Evolutionary conservation across 2,888 invertebrate species (phyloP).

Genomic region (Danaus chrysippus): DNA sequence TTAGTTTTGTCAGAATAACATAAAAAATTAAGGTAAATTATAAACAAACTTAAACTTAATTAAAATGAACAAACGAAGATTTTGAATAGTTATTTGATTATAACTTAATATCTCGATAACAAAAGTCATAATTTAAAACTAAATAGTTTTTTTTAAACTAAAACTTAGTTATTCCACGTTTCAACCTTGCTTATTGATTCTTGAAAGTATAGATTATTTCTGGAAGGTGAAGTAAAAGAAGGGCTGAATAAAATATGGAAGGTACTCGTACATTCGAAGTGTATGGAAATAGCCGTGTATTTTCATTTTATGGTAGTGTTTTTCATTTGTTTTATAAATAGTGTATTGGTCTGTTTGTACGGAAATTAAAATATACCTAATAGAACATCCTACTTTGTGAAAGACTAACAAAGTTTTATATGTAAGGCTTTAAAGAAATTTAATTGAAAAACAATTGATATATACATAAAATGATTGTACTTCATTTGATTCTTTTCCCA

Average conservation of each 20-base stretch:
- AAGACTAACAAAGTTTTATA: not conserved
- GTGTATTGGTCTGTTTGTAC: not conserved
- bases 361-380: not conserved
- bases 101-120: too few relatives aligned
- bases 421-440: too few relatives aligned
- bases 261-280: conserved; percentile 9
- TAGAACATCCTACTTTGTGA: not conserved
- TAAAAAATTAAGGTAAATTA: too few relatives aligned
- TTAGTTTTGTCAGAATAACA: too few relatives aligned
- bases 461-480: too few relatives aligned
- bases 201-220: conserved; percentile 21
- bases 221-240: conserved; percentile 20
- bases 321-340: not conserved
- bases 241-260: conserved; percentile 17
- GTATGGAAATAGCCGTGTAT: conserved; percentile 12
- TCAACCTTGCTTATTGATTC: conserved; percentile 26
- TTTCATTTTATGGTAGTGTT: not conserved
- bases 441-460: too few relatives aligned
- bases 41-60: too few relatives aligned
- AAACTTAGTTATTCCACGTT: conserved; percentile 21
- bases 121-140: too few relatives aligned
- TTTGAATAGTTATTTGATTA: too few relatives aligned
- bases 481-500: too few relatives aligned
- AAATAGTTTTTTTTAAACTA: too few relatives aligned
- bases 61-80: too few relatives aligned